Evolutionary conservation across 1,140 invertebrate genomes (phyloP), one percentile per base, ranked within the genome.

Genomic region (Cydia amplana): DNA sequence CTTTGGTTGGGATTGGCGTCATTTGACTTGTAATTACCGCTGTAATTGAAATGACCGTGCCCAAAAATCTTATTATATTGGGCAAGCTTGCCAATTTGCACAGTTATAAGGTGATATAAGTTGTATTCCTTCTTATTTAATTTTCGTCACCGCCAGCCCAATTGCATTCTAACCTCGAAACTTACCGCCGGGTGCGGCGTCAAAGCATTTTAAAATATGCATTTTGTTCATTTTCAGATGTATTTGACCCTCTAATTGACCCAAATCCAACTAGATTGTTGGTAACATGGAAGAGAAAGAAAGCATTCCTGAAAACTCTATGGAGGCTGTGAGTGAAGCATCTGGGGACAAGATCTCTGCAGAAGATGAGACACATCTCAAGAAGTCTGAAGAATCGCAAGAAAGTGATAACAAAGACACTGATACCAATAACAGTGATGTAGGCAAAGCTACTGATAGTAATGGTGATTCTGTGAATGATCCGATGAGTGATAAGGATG

Each of bases 241-340:
- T 78, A 76, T 78, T 65, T 76, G 73, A 20, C 70, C 12, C 70
- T 75, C 74, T 84, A 60, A 82, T 63, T 77, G 28, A 28, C 60
- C 49, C 46, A 74, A 60, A 60, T 84, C 75, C 78, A 83, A 86
- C 84, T 82, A 79, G 75, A 80, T 82, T 85, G 77, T 81, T 85
- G 76, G 74, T 86, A 88, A 72, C 77, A 92, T 92, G 91, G 89
- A 92, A 82, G 88, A 91, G 74, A 87, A 87, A 60, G 88, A 88
- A 65, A 80, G 77, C 76, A 73, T 85, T 28, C 72, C 80, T 51
- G 87, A 89, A 43, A 85, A 80, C 70, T 73, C 81, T 43, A 79
- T 74, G 28, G 80, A 84, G 51, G 76, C 51, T n/a, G 78, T 79
- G n/a, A 78, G 65, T 64, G 73, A 80, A 25, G 76, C 46, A 28